A percentile compares a stretch with the other conserved stretches of the same genome.
Evolutionary conservation across 2,888 invertebrate genomes (phyloP).

Genomic region (Luperina nickerlii): DNA sequence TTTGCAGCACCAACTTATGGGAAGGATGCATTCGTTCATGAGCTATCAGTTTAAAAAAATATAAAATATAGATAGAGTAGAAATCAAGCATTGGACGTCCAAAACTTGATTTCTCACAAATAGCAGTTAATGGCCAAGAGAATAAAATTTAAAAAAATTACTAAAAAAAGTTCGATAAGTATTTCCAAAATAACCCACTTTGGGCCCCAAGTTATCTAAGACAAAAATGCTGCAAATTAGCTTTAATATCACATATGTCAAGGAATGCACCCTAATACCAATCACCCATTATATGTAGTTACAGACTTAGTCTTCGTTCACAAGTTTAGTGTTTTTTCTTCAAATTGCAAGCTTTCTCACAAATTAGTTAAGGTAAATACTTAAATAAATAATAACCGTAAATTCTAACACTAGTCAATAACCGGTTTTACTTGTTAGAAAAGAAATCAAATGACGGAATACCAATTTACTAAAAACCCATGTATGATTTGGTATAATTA

Average conservation of each 20-base stretch:
- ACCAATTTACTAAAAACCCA: slow-evolving; percentile 9
- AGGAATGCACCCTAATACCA: background rate
- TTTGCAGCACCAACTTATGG: background rate
- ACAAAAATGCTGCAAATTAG: background rate
- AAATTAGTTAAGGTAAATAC: slow-evolving; percentile 5
- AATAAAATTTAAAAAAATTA: no score
- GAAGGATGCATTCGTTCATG: background rate
- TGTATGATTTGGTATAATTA: slow-evolving; percentile 3
- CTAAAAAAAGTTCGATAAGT: background rate
- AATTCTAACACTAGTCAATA: slow-evolving; percentile 6
- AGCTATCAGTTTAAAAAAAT: background rate
- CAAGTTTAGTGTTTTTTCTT: background rate
- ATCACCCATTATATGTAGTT: background rate
- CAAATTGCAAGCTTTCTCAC: background rate
- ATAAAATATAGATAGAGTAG: no score
- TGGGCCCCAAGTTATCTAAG: background rate
- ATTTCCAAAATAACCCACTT: background rate
- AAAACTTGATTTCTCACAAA: background rate
- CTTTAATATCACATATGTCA: background rate
- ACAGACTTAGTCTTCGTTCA: no score
- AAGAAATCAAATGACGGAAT: background rate
- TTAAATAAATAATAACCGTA: background rate
- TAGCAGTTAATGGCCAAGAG: no score
- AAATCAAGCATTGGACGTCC: no score
- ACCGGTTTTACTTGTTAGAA: slow-evolving; percentile 2